Base-by-base conservation (phyloP, 1,140 invertebrate genomes). In the Meloidogyne chitwoodi region DNA sequence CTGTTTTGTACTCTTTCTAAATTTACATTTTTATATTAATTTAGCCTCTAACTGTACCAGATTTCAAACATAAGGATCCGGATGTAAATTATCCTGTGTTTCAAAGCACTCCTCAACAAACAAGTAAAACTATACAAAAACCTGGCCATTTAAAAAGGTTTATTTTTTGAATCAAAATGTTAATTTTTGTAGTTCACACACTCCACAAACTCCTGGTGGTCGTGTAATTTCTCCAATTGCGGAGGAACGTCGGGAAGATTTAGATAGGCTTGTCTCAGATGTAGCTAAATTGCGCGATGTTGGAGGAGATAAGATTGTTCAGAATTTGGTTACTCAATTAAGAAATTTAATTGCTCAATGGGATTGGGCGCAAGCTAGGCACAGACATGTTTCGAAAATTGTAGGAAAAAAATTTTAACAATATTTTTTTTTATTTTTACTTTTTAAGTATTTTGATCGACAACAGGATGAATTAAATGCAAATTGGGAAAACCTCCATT, bases 381-480 rank as follows among this genome's bases (percentile, higher is more conserved):
- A 72, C 31, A 72, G 22, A 61, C 38, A 72, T 5, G 70, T 72
- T 31, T n/a, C 41, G 16, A 72, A 72, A 72, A 61, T 72, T 56
- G 71, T 73, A 63, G 11, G 12, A 24, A 31, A n/a, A 11, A 11
- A 24, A 14, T 38, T 22, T 22, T 16, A 3, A 27, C 12, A 68
- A 68, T 24, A 34, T 44, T 24, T 56, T 22, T 4, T 8, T 4
- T 4, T 1, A 14, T 6, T 69, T 38, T 19, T 69, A 22, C 8
- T 38, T 31, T 29, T 63, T 64, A 41, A 73, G 71, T 73, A 73
- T 63, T 73, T 73, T 64, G 71, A 73, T 19, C 71, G 71, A 12
- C 56, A 73, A 31, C 41, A 29, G 19, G 56, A 73, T 4, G 24
- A 73, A 22, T 22, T 65, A 64, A 63, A 73, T 31, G 24, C 41